Evolutionary conservation across 2,113 vertebrate genomes (phyloP).

Genomic region (Monopterus albus): DNA sequence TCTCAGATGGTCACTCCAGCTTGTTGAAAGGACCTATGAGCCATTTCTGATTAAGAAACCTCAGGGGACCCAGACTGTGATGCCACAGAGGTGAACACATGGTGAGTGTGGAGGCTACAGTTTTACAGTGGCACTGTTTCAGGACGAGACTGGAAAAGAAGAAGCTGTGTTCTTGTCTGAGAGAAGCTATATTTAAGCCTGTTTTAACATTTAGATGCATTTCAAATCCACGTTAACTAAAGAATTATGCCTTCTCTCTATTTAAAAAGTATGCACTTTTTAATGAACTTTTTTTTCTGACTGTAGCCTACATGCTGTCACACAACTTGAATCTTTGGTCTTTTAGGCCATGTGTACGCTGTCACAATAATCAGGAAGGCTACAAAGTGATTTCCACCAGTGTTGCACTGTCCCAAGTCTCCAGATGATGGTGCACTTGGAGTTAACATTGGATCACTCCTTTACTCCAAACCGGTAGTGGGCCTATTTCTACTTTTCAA

Average conservation of each 20-base stretch:
- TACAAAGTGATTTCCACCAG: too few relatives aligned
- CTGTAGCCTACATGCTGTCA: not conserved
- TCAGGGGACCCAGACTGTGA: constrained; percentile 51
- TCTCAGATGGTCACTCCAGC: constrained; percentile 43
- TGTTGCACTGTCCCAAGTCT: constrained; percentile 28
- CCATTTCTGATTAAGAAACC: constrained; percentile 58
- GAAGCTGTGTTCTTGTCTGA: not conserved
- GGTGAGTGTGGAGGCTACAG: constrained; percentile 53
- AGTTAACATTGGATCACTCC: constrained; percentile 19
- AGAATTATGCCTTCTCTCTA: not conserved
- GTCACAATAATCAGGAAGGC: not conserved
- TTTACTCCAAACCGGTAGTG: constrained; percentile 41
- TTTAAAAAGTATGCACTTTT: not conserved
- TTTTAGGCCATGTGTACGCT: too few relatives aligned
- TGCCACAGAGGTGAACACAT: constrained; percentile 66
- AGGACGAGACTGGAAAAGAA: constrained; percentile 3
- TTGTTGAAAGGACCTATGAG: constrained; percentile 40
- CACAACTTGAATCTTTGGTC: not conserved
- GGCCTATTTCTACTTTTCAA: constrained; percentile 13
- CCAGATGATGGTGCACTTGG: constrained; percentile 69
- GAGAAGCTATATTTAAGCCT: not conserved
- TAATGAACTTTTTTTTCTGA: not conserved
- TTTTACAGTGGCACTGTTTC: constrained; percentile 17
- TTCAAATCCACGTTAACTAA: not conserved
- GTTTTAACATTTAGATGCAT: not conserved